Evolutionary conservation across 2,888 invertebrate genomes (phyloP), one percentile per base, ranked within the genome.

Genomic region (Lochmaea capreae): DNA sequence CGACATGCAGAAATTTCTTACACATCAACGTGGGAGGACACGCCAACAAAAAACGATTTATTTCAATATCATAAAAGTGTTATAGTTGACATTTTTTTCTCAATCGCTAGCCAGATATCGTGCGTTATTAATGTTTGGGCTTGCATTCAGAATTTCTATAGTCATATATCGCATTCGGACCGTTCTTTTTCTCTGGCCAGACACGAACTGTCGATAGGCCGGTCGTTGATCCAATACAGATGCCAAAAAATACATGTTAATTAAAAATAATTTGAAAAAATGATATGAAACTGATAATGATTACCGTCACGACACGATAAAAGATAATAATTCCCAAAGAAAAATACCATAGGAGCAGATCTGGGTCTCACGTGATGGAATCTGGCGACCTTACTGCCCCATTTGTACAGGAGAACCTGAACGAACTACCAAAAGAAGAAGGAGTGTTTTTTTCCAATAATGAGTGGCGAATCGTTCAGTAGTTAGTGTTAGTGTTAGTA

Each of bases 71-170:
- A 71, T 58, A 71, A 71, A 71, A 71, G 71, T 71, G 71, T 71
- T 65, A 70, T 70, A 69, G 66, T 66, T 69, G 69, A 73, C 73
- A 69, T 73, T 70, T 73, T 69, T 72, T 73, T 66, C 69, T 73
- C 70, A 66, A 70, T 70, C 69, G 69, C 43, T 69, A 42, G 54
- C 73, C 33, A 69, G 73, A 73, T 73, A 73, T 66, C 69, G 66
- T 70, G 66, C 59, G 62, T 73, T 73, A 75, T 75, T 75, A 75
- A 75, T 75, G 75, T 72, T 69, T 75, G 65, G 62, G 72, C 72
- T 75, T 71, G 66, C 72, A 69, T 65, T 49, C 39, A 65, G 61
- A 59, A 75, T 72, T 72, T 75, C 65, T 72, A 69, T 72, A 72
- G 65, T 58, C 75, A 62, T 75, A 75, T 71, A 70, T 70, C 70